Base-by-base conservation (phyloP, 2,888 invertebrate genomes). In the Xiphydria camelus region DNA sequence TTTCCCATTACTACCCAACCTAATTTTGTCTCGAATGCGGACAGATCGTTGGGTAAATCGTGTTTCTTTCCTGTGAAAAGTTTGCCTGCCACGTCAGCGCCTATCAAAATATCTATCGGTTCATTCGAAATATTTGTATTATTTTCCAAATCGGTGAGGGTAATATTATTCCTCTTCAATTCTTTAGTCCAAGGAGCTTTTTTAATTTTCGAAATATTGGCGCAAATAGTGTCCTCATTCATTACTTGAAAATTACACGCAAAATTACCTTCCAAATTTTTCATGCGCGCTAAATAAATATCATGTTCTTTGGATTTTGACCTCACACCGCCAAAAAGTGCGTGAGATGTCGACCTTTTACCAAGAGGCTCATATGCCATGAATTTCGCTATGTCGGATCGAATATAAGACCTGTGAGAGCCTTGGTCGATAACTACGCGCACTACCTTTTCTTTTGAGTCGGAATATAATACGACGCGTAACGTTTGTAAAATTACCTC, bases 1-100 rank as follows among this genome's bases (percentile, higher is more conserved):
- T 55, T 62, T 2, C 62, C 62, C 49, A 56, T 58, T 10, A 68
- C n/a, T 1, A 54, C 57, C 63, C 68, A 64, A 2, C 65, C 58
- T 9, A 68, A 41, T 1, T 37, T 14, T 1, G 61, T 61, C 36
- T 68, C 57, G 3, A 62, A 39, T 4, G 57, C 62, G 7, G 63
- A 55, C 3, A 62, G 38, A 14, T 61, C 62, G 38, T 55, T 57
- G 9, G 43, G 1, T n/a, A 64, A 46, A 12, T 53, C 39, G 14
- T 50, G 20, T 23, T 46, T 44, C 20, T 46, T 50, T 26, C 58
- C 61, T 6, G 57, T 58, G 4, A 52, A 37, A 21, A 65, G 26
- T 52, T 60, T 58, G 4, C 59, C 64, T 3, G 49, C 46, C n/a
- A 58, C 36, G 48, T 62, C 63, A 1, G 59, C 55, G 10, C 61